phyloP scores from a whole-genome alignment of 2,797 vertebrate species.

The Cheirogaleus major region DNA sequence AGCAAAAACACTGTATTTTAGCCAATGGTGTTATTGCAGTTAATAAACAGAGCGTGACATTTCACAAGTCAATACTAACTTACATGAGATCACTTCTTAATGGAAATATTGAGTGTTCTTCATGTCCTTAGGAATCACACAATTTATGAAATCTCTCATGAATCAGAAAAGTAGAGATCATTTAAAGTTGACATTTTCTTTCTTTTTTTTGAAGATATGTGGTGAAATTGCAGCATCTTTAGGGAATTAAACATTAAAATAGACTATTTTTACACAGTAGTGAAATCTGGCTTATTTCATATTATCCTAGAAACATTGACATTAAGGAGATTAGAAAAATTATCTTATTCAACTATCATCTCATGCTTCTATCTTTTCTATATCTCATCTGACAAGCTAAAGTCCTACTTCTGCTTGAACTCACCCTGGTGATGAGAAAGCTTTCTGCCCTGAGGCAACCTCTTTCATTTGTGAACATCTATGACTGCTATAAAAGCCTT shows the following conservation, averaged over 20 bases:
- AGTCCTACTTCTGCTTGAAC: not conserved
- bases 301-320: not conserved
- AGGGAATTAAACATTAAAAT: slow-evolving; percentile 7
- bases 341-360: not conserved
- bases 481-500: not conserved
- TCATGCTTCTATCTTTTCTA: not conserved
- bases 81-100: not conserved
- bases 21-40: not conserved
- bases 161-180: not conserved
- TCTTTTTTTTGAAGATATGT: not conserved
- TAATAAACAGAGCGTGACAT: not conserved
- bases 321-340: slow-evolving; percentile 1
- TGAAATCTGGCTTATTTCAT: slow-evolving; percentile 30
- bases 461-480: not conserved
- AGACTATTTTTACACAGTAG: not conserved
- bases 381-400: slow-evolving; percentile 6
- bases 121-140: not conserved
- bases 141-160: not conserved
- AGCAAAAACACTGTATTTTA: not conserved
- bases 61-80: not conserved
- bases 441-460: not conserved
- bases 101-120: not conserved
- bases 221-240: not conserved
- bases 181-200: slow-evolving; percentile 21
- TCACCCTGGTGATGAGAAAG: not conserved